phyloP scores from a whole-genome alignment of 2,113 vertebrate species.

The Tenrec ecaudatus region DNA sequence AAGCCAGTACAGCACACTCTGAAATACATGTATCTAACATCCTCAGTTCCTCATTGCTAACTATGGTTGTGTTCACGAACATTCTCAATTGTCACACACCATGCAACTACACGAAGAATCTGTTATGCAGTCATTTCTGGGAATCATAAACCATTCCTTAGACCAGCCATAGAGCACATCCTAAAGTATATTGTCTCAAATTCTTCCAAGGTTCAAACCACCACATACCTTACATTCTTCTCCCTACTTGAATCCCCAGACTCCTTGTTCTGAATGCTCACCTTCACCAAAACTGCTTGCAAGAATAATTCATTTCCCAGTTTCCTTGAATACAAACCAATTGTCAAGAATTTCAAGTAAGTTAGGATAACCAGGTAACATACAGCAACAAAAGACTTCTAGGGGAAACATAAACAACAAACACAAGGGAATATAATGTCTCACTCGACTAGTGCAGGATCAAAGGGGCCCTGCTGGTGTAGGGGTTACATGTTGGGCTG shows the following conservation, averaged over 20 bases:
- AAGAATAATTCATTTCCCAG: slow-evolving; percentile 5
- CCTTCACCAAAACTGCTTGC: neutral
- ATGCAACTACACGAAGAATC: neutral
- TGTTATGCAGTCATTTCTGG: neutral
- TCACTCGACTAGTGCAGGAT: neutral
- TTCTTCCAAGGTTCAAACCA: neutral
- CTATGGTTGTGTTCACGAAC: neutral
- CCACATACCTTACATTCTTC: neutral
- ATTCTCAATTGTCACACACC: neutral
- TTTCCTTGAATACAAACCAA: slow-evolving; percentile 29
- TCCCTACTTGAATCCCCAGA: neutral
- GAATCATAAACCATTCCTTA: neutral
- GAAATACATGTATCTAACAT: neutral
- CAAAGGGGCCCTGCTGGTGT: too few relatives aligned
- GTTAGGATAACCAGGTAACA: slow-evolving; percentile 10
- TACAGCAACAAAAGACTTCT: neutral
- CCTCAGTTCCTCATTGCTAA: neutral
- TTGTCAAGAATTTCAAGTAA: slow-evolving; percentile 45
- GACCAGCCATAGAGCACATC: neutral
- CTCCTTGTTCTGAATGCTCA: neutral
- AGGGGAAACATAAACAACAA: too few relatives aligned
- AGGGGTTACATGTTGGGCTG: too few relatives aligned
- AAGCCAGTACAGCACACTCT: neutral
- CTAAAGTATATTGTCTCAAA: neutral
- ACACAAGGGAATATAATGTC: neutral